Conservation (phyloP, 2,113 vertebrate species). For the Myotis yumanensis region DNA sequence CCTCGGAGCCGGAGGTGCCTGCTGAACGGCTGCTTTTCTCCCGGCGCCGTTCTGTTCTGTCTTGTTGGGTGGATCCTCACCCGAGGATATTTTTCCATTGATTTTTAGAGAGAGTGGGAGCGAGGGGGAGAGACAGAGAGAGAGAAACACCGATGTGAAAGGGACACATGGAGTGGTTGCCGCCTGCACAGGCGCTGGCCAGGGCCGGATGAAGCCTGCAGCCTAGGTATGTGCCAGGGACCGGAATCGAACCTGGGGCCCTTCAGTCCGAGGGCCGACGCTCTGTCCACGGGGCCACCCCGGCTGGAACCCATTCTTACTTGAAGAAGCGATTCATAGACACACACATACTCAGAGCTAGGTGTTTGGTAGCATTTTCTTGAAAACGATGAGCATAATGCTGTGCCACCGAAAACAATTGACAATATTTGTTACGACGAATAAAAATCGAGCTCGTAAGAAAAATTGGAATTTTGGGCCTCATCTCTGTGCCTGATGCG, state of each 20-base stretch:
- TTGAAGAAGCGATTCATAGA: neutral
- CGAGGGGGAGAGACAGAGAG: no score
- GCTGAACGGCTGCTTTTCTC: neutral
- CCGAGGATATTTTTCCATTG: no score
- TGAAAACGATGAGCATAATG: neutral
- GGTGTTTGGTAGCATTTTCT: neutral
- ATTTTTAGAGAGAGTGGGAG: no score
- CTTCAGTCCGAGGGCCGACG: no score
- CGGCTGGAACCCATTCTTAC: neutral
- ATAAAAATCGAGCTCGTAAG: neutral
- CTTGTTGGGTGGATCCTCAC: no score
- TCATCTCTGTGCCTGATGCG: neutral
- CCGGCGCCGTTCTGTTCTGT: neutral
- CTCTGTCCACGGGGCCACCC: no score
- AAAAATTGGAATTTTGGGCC: neutral
- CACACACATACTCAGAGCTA: neutral
- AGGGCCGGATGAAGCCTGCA: no score
- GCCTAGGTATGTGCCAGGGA: no score
- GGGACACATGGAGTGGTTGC: no score
- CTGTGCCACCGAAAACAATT: neutral
- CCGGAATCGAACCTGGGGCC: no score
- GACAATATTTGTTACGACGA: neutral
- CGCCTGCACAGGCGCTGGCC: no score
- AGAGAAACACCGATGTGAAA: no score
- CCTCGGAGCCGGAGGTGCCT: neutral